A percentile compares a stretch with the other conserved stretches of the same genome.
phyloP scores from a whole-genome alignment of 2,113 vertebrate species.

The Oryzias javanicus region DNA sequence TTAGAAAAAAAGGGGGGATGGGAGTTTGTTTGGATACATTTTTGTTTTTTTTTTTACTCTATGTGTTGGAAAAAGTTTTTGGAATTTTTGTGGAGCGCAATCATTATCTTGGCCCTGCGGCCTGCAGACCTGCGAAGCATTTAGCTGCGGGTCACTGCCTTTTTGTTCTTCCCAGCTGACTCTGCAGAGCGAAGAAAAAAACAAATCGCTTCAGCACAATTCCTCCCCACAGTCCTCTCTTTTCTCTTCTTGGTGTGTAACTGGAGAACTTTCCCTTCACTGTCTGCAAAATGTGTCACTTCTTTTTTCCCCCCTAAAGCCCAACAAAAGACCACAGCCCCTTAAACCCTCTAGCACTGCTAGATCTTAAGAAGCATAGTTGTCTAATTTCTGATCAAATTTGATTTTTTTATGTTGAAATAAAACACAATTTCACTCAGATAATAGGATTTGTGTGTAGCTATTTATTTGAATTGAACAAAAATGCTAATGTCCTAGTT shows the following conservation, averaged over 20 bases:
- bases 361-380: not conserved
- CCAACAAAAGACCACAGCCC: conserved; percentile 62
- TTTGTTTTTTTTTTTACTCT: conserved; percentile 4
- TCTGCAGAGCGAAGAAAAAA: conserved; percentile 58
- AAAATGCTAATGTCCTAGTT: no score
- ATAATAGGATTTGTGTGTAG: no score
- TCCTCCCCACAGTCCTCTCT: conserved; percentile 43
- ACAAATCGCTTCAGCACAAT: conserved; percentile 69
- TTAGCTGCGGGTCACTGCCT: conserved; percentile 34
- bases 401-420: no score
- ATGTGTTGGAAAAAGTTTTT: not conserved
- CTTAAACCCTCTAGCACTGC: conserved; percentile 7
- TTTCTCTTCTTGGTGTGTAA: conserved; percentile 52
- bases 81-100: not conserved
- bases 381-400: no score
- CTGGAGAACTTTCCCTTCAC: conserved; percentile 59
- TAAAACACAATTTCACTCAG: no score
- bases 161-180: conserved; percentile 66
- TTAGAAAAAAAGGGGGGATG: conserved; percentile 36
- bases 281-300: conserved; percentile 61
- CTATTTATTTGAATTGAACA: no score
- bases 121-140: conserved; percentile 13
- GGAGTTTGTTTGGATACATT: conserved; percentile 8
- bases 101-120: conserved; percentile 4
- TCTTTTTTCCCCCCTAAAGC: conserved; percentile 48